phyloP scores from a whole-genome alignment of 2,113 vertebrate species.

The Neopipo cinnamomea region DNA sequence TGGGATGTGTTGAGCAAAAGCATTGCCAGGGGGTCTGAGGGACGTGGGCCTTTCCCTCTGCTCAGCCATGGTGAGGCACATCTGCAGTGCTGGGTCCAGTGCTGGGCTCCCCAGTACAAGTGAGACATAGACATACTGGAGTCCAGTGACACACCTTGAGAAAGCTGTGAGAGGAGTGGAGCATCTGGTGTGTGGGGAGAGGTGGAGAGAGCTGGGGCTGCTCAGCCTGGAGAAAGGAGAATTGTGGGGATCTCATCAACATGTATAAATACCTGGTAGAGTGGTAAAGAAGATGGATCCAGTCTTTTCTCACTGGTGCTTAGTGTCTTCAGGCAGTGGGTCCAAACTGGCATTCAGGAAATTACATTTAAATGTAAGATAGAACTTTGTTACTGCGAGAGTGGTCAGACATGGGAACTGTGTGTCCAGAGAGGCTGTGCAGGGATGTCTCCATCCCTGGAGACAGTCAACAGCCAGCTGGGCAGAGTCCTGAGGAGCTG shows the following conservation, averaged over 20 bases:
- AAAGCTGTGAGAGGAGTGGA: background rate
- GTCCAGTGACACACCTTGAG: background rate
- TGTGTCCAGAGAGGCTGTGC: background rate
- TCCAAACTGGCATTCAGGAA: background rate
- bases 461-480: background rate
- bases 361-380: background rate
- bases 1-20: background rate
- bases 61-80: background rate
- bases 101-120: background rate
- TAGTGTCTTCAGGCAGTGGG: background rate
- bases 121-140: background rate
- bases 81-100: background rate
- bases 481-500: background rate
- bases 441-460: background rate
- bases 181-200: background rate
- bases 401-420: background rate
- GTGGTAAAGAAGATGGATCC: background rate
- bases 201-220: background rate
- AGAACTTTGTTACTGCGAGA: background rate
- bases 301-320: background rate
- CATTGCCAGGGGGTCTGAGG: background rate
- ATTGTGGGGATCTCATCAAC: background rate
- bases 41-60: background rate
- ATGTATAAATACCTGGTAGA: background rate
- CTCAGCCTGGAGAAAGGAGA: background rate